Evolutionary conservation across 2,113 vertebrate genomes (phyloP).

Genomic region (Laticauda laticaudata): DNA sequence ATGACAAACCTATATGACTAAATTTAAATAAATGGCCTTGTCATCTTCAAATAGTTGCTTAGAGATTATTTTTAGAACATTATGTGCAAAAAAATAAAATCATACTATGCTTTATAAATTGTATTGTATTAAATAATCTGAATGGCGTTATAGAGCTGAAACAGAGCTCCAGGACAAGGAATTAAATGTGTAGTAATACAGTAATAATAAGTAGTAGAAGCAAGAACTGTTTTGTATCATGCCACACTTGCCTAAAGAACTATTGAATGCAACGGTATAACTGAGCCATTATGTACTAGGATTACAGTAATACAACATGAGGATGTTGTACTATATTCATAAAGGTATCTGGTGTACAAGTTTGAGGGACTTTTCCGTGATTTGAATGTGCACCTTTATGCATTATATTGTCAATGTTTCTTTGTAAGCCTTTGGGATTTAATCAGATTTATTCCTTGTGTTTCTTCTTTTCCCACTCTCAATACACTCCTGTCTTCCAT

Average conservation of each 20-base stretch:
- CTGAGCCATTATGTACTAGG: not conserved
- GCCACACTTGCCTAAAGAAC: not conserved
- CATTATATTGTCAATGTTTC: slow-evolving; percentile 36
- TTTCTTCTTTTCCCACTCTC: slow-evolving; percentile 70
- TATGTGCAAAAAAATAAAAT: not conserved
- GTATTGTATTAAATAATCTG: not conserved
- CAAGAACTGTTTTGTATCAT: not conserved
- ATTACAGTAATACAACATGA: too few relatives aligned
- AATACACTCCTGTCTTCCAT: slow-evolving; percentile 61
- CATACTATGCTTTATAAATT: not conserved
- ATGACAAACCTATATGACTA: not conserved
- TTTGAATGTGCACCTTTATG: slow-evolving; percentile 17
- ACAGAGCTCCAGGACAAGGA: not conserved
- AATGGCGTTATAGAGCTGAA: not conserved
- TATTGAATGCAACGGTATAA: not conserved
- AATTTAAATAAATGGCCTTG: not conserved
- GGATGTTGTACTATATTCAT: not conserved
- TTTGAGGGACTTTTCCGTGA: not conserved
- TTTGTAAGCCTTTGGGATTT: slow-evolving; percentile 61
- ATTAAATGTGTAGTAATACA: not conserved
- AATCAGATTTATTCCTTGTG: slow-evolving; percentile 71
- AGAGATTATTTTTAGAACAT: not conserved
- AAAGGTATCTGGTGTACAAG: not conserved
- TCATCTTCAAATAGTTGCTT: not conserved
- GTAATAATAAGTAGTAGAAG: not conserved